Base-by-base conservation (phyloP, 2,888 invertebrate genomes). In the Rosalia funebris region DNA sequence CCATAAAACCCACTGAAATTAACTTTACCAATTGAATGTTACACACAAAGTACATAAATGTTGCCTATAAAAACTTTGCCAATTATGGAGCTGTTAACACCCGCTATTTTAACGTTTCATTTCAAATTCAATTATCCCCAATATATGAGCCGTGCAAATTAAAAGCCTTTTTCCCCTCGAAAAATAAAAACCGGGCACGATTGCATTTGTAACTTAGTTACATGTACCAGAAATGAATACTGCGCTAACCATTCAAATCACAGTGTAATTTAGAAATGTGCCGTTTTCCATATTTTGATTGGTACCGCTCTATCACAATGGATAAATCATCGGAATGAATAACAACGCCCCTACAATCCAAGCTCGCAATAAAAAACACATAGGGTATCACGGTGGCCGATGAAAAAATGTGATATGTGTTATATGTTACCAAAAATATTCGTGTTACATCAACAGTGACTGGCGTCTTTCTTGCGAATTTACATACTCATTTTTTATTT, bases 271-370 rank as follows among this genome's bases (percentile, higher is more conserved):
- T 70, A 68, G 66, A 67, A 68, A 64, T 63, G 63, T 68, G 63
- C 62, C 70, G 60, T 71, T 70, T 68, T 69, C 71, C 72, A 70
- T 70, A 71, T 69, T 73, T 71, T 71, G 72, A 71, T 71, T 68
- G 71, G 67, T 65, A 65, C 60, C 66, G 71, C 69, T 66, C 69
- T 71, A 71, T 72, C 69, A 60, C 65, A 60, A 52, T 58, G 64
- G 62, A 75, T 75, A 74, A 71, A 73, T 74, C 72, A 72, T 69
- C 61, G 59, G 62, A 71, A 70, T 70, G 70, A 69, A 70, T 71
- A 31, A 50, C 37, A 57, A 58, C 57, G 60, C 56, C 56, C 56
- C 46, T 32, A 16, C 39, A 56, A 50, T 60, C 47, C 60, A 45
- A 56, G 37, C 46, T 45, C 37, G 48, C 25, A 36, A 46, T n/a